Evolutionary conservation across 1,140 invertebrate genomes (phyloP), one percentile per base, ranked within the genome.

Genomic region (Lucilia cuprina): DNA sequence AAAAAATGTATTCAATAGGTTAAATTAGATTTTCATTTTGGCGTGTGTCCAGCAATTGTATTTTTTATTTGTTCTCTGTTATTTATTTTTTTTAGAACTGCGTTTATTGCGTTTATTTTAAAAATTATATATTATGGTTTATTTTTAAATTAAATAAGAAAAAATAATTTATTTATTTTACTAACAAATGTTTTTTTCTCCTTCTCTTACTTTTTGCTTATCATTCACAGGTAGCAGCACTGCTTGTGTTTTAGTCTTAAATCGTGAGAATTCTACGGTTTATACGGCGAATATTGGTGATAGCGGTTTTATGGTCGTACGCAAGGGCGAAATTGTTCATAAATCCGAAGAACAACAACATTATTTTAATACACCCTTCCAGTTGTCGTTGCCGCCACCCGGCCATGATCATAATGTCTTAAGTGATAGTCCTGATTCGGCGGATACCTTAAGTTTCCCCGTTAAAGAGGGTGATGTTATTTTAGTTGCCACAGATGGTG

Each of bases 201-300:
- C 49, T 5, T 49, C 14, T 41, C 49, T 50, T 80, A 7, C 25
- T 70, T 25, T 65, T 19, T 30, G 3, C 25, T 30, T 3, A 2
- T 30, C 25, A 30, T 30, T 3, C 91, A 78, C 91, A 97, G 97
- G 98, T 86, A 99, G 98, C 92, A 99, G 98, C 90, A 99, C 98
- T 85, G 98, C 98, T 7, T 99, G 98, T 92, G 96, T 99, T 49
- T 95, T 99, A 86, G 95, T 99, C 80, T 92, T 99, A 77, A 97
- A 98, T 92, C 94, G 96, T 86, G 96, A 96, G 88, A 97, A 96
- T 84, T 95, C 95, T 88, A 96, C 95, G 84, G 94, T 99, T 87
- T 97, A 98, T 87, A 96, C 98, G 10, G 98, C 98, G 13, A 99
- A 99, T 92, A 97, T 99, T 86, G 98, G 98, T n/a, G 98, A 99